phyloP scores from a whole-genome alignment of 2,888 invertebrate species.

The Schizotus pectinicornis region DNA sequence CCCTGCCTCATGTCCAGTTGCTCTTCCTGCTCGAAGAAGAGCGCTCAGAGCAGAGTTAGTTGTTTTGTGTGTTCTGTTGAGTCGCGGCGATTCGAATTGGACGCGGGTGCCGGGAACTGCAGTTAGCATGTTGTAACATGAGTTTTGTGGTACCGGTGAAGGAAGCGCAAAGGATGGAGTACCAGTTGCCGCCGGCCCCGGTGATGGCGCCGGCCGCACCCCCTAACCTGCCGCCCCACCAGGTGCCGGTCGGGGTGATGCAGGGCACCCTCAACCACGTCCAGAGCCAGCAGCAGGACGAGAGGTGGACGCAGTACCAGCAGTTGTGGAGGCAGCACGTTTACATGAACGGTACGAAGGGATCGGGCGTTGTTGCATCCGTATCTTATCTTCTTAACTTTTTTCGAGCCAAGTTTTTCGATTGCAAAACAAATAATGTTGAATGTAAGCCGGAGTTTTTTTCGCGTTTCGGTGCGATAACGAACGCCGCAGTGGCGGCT shows the following conservation, averaged over 20 bases:
- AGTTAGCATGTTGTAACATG: slow-evolving; percentile 57
- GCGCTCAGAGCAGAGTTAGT: slow-evolving; percentile 32
- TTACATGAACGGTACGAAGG: slow-evolving; percentile 75
- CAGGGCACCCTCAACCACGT: slow-evolving; percentile 70
- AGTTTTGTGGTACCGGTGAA: slow-evolving; percentile 59
- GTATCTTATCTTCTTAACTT: background rate
- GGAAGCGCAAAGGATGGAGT: slow-evolving; percentile 56
- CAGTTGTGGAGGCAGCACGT: slow-evolving; percentile 83
- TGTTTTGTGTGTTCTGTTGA: slow-evolving; percentile 6
- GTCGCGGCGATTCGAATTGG: slow-evolving; percentile 3
- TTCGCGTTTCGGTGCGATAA: slow-evolving; percentile 14
- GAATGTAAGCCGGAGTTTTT: too few relatives aligned
- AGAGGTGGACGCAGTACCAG: slow-evolving; percentile 75
- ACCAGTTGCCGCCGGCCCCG: slow-evolving; percentile 63
- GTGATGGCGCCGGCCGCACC: slow-evolving; percentile 48
- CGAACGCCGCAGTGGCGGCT: background rate
- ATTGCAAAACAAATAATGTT: background rate
- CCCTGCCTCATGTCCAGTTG: slow-evolving; percentile 53
- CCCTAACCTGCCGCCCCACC: slow-evolving; percentile 54
- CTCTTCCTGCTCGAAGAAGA: slow-evolving; percentile 52
- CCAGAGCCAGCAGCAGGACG: slow-evolving; percentile 66
- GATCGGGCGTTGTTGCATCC: too few relatives aligned
- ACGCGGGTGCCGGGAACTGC: slow-evolving; percentile 45
- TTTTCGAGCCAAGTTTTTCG: slow-evolving; percentile 6
- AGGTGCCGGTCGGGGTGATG: slow-evolving; percentile 69